Conservation (phyloP, 2,888 invertebrate species). For the Drosophila meridiana region DNA sequence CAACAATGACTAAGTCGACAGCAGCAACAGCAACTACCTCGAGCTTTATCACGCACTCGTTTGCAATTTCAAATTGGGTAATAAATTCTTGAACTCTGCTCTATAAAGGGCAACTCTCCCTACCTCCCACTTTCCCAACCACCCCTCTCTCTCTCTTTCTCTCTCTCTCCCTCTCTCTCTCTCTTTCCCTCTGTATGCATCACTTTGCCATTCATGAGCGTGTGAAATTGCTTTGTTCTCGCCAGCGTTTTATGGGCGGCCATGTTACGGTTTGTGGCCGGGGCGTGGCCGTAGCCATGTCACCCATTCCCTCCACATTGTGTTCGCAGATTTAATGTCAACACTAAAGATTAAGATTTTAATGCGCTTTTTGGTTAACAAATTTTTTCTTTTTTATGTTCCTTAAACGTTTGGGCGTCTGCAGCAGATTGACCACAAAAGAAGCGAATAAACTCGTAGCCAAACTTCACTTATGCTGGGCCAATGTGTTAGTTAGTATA, state of each 20-base stretch:
- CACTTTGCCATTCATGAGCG: conserved; percentile 56
- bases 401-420: not conserved
- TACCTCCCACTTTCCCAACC: not conserved
- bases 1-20: conserved; percentile 33
- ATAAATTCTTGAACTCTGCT: conserved; percentile 74
- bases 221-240: conserved; percentile 76
- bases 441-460: not conserved
- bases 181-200: conserved; percentile 20
- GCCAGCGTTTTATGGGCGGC: conserved; percentile 47
- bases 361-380: conserved; percentile 61
- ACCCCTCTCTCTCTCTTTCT: not conserved
- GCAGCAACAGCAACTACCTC: conserved; percentile 33
- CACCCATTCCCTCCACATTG: conserved; percentile 18
- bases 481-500: not conserved
- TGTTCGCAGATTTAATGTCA: conserved; percentile 69
- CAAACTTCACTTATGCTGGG: not conserved
- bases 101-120: conserved; percentile 18
- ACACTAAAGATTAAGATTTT: conserved; percentile 80
- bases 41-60: conserved; percentile 80
- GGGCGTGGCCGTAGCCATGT: conserved; percentile 32
- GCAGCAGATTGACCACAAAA: not conserved
- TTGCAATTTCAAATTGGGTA: conserved; percentile 82
- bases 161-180: not conserved
- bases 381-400: conserved; percentile 61
- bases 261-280: conserved; percentile 21